Conservation (phyloP, 2,113 vertebrate species). For the Cichladusa arquata region DNA sequence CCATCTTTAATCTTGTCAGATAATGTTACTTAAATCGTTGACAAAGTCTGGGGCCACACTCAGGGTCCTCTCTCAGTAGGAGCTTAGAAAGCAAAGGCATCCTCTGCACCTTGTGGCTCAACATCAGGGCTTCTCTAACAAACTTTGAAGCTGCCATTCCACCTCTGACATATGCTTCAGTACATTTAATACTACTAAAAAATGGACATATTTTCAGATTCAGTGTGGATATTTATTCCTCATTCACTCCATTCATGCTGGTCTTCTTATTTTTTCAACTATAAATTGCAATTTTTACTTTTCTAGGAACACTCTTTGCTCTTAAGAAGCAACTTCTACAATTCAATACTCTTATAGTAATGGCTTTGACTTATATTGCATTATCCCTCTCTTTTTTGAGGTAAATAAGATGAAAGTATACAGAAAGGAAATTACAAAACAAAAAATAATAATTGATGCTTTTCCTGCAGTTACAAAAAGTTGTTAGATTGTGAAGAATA, state of each 20-base stretch:
- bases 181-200: background rate
- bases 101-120: background rate
- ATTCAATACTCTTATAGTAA: background rate
- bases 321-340: background rate
- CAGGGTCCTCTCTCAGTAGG: background rate
- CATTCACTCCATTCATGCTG: background rate
- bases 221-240: background rate
- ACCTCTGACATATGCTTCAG: rapidly evolving
- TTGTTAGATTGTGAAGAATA: background rate
- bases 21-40: rapidly evolving
- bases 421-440: background rate
- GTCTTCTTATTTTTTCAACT: background rate
- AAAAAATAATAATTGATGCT: background rate
- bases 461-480: background rate
- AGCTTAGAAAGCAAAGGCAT: background rate
- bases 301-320: background rate
- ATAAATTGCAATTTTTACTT: background rate
- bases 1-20: background rate
- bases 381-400: background rate
- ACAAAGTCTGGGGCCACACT: background rate
- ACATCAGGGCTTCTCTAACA: background rate
- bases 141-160: background rate
- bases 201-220: background rate
- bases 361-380: background rate
- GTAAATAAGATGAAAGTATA: background rate